Evolutionary conservation across 2,797 vertebrate species (phyloP), one percentile per base, ranked within the genome.

Genomic region (Chaetophractus vellerosus): DNA sequence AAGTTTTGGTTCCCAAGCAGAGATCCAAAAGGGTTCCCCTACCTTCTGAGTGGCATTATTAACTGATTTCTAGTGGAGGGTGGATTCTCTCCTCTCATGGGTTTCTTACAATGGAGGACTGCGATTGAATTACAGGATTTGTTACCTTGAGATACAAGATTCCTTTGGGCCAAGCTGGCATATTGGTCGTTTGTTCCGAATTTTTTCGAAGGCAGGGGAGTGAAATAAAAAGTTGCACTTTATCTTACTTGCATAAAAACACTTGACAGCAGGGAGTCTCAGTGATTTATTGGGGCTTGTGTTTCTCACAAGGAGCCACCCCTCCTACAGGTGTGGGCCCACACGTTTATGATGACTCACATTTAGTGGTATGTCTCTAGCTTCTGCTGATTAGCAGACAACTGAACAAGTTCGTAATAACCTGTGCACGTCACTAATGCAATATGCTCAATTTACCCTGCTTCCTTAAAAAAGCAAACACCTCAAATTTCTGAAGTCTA

Each of bases 301-400:
- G 16, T 75, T 80, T 96, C 59, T 69, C 55, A 55, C 38, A 91
- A 86, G 75, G 66, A 94, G 6, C 31, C 24, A 19, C 28, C 50
- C 45, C 10, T 18, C 33, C 66, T 80, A 2, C 38, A 66, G 28
- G 50, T 75, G 71, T 36, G 72, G 36, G 74, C 63, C 64, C 28
- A 38, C 72, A 87, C 24, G 16, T 76, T 82, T 63, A 52, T 11
- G 33, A 5, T 88, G 48, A 95, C 55, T 95, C 79, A 82, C 36
- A 50, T 33, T 84, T 26, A 28, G 61, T 18, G 33, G 80, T 26
- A 9, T 38, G n/a, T 59, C 75, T 90, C 91, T 68, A 91, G 82
- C 38, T 86, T 45, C 86, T 85, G 28, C 24, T 72, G 79, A 76
- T 91, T 69, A 94, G 48, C 69, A 94, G 69, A 84, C 36, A 94